Evolutionary conservation across 2,113 vertebrate species (phyloP), one percentile per base, ranked within the genome.

Genomic region (Periophthalmodon schlosseri): DNA sequence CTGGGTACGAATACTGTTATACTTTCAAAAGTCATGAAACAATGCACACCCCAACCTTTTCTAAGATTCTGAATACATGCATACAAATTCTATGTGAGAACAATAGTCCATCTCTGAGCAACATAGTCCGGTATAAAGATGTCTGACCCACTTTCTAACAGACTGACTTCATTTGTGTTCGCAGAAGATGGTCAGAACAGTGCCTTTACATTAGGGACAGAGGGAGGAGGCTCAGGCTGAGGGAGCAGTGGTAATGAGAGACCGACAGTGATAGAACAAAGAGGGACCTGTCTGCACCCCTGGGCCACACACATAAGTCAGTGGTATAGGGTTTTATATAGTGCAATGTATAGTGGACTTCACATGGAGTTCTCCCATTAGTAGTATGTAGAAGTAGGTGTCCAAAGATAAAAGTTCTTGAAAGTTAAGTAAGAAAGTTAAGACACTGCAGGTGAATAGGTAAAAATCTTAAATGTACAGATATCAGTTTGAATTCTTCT

Each of bases 261-360:
- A 94, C 94, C 94, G 86, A 95, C 95, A 89, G 89, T 92, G 92
- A 93, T 91, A 73, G 84, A 93, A 87, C 68, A 70, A 68, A 84
- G 70, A 54, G 34, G 21, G 69, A 50, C 18, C 57, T 73, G 58
- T 68, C 46, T 64, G 73, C 44, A 57, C 34, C 64, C 5, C 33
- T 20, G 60, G 54, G 63, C 77, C 69, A 76, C 11, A 24, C 54
- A 76, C 70, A 56, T 10, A 84, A 75, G 68, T 18, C 33, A 54
- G 36, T 61, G 23, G 13, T 36, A 39, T 61, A 60, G 2, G 47
- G 47, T 50, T 50, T 44, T 4, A 50, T 50, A 16, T 20, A 54
- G 11, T 10, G 18, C 61, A 16, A 64, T 64, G 28, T 36, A 64
- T 20, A 64, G 61, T 18, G 14, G 61, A 18, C 16, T 20, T 36